phyloP scores from a whole-genome alignment of 2,797 vertebrate species.

The Sebastes diploproa region DNA sequence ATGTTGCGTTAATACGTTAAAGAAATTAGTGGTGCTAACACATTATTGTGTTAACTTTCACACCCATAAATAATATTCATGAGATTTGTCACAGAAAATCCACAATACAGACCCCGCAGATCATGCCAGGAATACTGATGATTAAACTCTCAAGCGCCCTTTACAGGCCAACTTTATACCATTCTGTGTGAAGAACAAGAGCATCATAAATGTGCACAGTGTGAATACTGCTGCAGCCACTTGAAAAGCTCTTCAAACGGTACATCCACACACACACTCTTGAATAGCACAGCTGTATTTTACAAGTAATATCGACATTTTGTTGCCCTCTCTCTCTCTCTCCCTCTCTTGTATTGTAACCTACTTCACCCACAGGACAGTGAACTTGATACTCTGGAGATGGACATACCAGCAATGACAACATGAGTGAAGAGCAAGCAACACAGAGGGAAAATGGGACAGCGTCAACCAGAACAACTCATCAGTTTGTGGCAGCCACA shows the following conservation, averaged over 20 bases:
- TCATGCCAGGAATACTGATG: not conserved
- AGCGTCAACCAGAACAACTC: slow-evolving; percentile 58
- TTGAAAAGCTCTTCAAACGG: not conserved
- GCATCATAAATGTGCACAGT: not conserved
- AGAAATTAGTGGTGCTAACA: no score
- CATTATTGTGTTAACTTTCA: no score
- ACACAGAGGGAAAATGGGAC: slow-evolving; percentile 26
- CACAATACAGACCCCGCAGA: not conserved
- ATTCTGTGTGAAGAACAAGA: not conserved
- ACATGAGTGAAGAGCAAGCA: slow-evolving; percentile 64
- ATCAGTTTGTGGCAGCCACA: slow-evolving; percentile 22
- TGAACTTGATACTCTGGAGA: slow-evolving; percentile 23
- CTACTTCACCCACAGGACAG: not conserved
- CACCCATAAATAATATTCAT: no score
- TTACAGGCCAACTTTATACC: not conserved
- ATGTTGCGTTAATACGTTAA: no score
- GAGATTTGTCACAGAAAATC: not conserved
- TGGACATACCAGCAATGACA: slow-evolving; percentile 40
- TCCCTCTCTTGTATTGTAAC: not conserved
- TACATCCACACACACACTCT: not conserved
- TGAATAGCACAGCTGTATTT: not conserved
- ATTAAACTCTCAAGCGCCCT: not conserved
- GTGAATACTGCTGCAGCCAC: not conserved
- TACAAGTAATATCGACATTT: not conserved
- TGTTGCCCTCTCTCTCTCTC: not conserved